A percentile compares a stretch with the other conserved stretches of the same genome.
Conservation (phyloP, 2,113 vertebrate species). For the Pseudolaguvia tuberculata region DNA sequence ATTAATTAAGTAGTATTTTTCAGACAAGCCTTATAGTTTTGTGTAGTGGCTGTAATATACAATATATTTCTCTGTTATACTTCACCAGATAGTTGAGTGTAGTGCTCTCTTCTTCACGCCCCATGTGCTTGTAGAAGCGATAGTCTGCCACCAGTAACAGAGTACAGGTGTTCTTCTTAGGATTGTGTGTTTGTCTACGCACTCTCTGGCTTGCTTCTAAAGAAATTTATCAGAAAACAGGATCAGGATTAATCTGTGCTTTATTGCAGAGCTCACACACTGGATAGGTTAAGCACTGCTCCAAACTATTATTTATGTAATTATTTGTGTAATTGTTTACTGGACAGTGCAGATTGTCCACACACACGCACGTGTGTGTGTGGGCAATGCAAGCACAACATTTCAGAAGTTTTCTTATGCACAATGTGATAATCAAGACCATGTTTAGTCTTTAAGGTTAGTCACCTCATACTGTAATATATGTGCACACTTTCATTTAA, state of each 20-base stretch:
- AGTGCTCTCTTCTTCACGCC: conserved; percentile 88
- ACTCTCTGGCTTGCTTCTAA: conserved; percentile 65
- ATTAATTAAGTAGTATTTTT: too few species aligned
- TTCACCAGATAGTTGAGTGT: conserved; percentile 94
- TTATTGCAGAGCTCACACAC: background rate
- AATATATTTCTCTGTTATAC: background rate
- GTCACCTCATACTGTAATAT: too few species aligned
- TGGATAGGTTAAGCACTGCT: background rate
- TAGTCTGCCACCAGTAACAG: conserved; percentile 93
- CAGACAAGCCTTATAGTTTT: background rate
- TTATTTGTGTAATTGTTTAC: background rate
- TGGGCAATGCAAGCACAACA: too few species aligned
- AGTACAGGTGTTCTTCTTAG: conserved; percentile 85
- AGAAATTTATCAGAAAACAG: conserved; percentile 1
- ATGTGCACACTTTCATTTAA: too few species aligned
- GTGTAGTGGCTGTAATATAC: background rate
- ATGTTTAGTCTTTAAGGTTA: too few species aligned
- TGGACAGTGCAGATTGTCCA: background rate
- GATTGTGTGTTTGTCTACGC: conserved; percentile 71
- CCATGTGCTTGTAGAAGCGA: conserved; percentile 92
- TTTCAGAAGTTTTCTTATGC: too few species aligned
- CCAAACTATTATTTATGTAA: background rate
- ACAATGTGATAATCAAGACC: too few species aligned
- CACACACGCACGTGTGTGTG: too few species aligned
- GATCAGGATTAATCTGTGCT: background rate